Base-by-base conservation (phyloP, 2,113 vertebrate genomes). In the Spilogale gracilis region DNA sequence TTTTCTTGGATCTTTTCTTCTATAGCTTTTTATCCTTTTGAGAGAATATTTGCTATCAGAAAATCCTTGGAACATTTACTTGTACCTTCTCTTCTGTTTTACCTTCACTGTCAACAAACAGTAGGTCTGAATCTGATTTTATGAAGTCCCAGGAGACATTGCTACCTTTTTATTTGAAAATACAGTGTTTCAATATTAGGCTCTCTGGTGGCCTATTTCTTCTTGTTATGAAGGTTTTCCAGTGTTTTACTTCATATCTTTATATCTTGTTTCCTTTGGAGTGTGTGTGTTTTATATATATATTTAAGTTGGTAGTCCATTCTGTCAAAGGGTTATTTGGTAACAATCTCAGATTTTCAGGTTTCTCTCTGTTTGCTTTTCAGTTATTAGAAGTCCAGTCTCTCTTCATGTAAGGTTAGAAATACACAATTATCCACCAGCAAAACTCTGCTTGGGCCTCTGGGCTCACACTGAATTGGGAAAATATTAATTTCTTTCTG, bases 141-240 rank as follows among this genome's bases (percentile, higher is more conserved):
- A 65, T 67, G 20, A 94, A 95, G 67, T 93, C 48, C 52, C 81
- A 79, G 80, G 71, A 30, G 14, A 30, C 60, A 14, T 43, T 69
- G n/a, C 38, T 73, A 21, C 4, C 43, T 95, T 93, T 94, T 91
- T 89, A 54, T 71, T 63, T 91, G 85, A 93, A 97, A 94, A 63
- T 45, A n/a, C 1, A 91, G 4, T 50, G 6, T 61, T 96, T 97
- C 89, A 54, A 45, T 67, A 81, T 65, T 65, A 54, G 13, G 43
- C 32, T 92, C 16, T 92, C 81, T 69, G 1, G 54, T 89, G 65
- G 32, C 38, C 30, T 73, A 43, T 94, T 84, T 89, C 13, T 89
- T 74, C 30, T n/a, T 10, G 52, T 71, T 78, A 65, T 61, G 73
- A 83, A n/a, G 1, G 43, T 88, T 89, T 45, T 13, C 30, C 38